phyloP scores from a whole-genome alignment of 2,113 vertebrate species.

The Ariopsis seemanni region DNA sequence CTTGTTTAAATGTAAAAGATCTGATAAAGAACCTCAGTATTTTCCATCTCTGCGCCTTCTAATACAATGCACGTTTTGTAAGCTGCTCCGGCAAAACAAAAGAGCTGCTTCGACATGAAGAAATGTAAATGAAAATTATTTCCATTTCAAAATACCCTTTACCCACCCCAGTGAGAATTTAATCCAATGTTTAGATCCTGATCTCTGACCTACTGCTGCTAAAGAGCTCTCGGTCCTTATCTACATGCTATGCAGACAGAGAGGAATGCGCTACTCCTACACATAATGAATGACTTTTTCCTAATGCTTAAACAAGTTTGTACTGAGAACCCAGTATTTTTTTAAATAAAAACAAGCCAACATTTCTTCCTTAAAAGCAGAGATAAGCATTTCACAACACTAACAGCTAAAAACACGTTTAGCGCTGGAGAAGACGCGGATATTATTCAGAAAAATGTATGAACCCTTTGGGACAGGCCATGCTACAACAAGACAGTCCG shows the following conservation, averaged over 20 bases:
- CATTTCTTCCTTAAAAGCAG: constrained; percentile 10
- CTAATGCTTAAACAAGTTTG: neutral
- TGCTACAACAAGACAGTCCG: neutral
- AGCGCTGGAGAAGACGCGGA: neutral
- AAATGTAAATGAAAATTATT: neutral
- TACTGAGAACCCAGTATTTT: neutral
- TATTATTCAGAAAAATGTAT: neutral
- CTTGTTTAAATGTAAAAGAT: neutral
- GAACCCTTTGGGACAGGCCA: constrained; percentile 13
- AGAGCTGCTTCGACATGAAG: neutral
- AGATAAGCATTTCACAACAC: constrained; percentile 10
- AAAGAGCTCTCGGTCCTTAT: constrained; percentile 57
- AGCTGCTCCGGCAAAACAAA: neutral
- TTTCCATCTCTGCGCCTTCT: neutral
- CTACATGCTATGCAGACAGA: constrained; percentile 59
- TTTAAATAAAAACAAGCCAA: neutral
- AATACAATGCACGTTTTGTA: neutral
- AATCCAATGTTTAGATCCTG: constrained; percentile 56
- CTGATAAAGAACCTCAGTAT: neutral
- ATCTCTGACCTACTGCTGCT: constrained; percentile 56
- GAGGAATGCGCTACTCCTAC: constrained; percentile 50
- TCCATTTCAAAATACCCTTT: neutral
- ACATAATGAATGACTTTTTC: constrained; percentile 23
- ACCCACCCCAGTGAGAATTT: constrained; percentile 27
- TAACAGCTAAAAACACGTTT: neutral